Percentiles rank a stretch among this genome's conserved stretches.
Conservation (phyloP, 2,113 vertebrate species). For the Toxotes jaculatrix region DNA sequence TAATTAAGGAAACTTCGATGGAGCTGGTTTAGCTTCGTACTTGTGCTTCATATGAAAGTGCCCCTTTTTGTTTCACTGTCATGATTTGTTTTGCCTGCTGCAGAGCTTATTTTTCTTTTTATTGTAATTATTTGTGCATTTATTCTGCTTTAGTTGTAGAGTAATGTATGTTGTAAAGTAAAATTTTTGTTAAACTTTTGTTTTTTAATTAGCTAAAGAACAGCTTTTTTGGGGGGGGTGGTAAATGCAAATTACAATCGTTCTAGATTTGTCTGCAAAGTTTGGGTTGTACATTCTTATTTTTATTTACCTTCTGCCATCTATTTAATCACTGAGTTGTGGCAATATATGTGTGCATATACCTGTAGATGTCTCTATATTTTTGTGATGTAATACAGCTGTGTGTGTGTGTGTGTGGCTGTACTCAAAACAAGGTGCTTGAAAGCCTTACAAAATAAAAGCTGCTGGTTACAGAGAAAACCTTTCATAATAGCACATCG, state of each 20-base stretch:
- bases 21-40: slow-evolving; percentile 33
- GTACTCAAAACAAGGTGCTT: slow-evolving; percentile 68
- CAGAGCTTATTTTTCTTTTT: slow-evolving; percentile 13
- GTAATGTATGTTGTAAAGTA: slow-evolving; percentile 10
- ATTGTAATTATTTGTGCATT: slow-evolving; percentile 21
- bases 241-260: slow-evolving; percentile 32
- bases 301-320: slow-evolving; percentile 23
- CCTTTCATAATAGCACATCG: slow-evolving; percentile 40
- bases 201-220: slow-evolving; percentile 21
- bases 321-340: slow-evolving; percentile 51
- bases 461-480: slow-evolving; percentile 73
- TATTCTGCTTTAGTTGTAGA: slow-evolving; percentile 41
- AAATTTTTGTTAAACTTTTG: slow-evolving; percentile 23
- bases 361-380: slow-evolving; percentile 53
- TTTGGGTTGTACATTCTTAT: slow-evolving; percentile 39
- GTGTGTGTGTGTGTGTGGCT: slow-evolving; percentile 43
- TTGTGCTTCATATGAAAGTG: slow-evolving; percentile 38
- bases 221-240: not conserved
- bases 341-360: slow-evolving; percentile 28
- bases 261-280: slow-evolving; percentile 26
- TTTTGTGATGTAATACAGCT: slow-evolving; percentile 54
- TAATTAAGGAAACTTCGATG: slow-evolving; percentile 17
- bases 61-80: slow-evolving; percentile 48
- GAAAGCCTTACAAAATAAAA: slow-evolving; percentile 78
- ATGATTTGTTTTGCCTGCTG: slow-evolving; percentile 26